Evolutionary conservation across 2,888 invertebrate genomes (phyloP).

Genomic region (Drosophila neutralis): DNA sequence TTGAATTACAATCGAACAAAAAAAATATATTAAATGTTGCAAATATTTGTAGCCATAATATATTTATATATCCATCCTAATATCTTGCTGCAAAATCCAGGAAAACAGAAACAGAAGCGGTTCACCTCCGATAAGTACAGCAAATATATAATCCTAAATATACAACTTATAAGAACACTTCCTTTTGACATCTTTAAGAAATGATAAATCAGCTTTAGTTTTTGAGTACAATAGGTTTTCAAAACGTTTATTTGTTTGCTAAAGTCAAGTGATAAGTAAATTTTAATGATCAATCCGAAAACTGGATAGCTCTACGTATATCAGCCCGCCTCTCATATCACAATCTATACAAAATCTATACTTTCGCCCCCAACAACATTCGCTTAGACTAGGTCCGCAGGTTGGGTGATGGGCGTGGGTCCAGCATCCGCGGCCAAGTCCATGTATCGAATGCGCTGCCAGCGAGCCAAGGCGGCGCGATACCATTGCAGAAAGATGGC

Average conservation of each 20-base stretch:
- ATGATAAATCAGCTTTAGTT: neutral
- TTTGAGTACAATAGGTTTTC: conserved; percentile 9
- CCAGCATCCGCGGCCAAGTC: conserved; percentile 63
- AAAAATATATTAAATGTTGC: neutral
- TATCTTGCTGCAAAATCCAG: too few relatives aligned
- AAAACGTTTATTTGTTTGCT: conserved; percentile 31
- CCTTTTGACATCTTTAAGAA: neutral
- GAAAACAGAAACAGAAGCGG: too few relatives aligned
- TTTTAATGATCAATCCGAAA: conserved; percentile 41
- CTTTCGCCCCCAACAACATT: neutral
- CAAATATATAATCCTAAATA: neutral
- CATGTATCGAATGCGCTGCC: conserved; percentile 74
- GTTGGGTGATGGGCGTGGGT: conserved; percentile 68
- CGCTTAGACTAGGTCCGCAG: conserved; percentile 79
- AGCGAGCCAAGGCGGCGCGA: conserved; percentile 65
- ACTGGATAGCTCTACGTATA: conserved; percentile 28
- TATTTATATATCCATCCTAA: neutral
- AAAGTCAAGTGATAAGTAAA: conserved; percentile 37
- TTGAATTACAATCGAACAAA: neutral
- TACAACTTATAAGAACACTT: neutral
- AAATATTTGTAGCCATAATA: neutral
- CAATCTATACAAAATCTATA: conserved; percentile 45
- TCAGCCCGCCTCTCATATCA: conserved; percentile 65
- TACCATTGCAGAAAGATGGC: conserved; percentile 84
- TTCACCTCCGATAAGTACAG: neutral